Evolutionary conservation across 2,888 invertebrate species (phyloP), one percentile per base, ranked within the genome.

Genomic region (Agrochola lota): DNA sequence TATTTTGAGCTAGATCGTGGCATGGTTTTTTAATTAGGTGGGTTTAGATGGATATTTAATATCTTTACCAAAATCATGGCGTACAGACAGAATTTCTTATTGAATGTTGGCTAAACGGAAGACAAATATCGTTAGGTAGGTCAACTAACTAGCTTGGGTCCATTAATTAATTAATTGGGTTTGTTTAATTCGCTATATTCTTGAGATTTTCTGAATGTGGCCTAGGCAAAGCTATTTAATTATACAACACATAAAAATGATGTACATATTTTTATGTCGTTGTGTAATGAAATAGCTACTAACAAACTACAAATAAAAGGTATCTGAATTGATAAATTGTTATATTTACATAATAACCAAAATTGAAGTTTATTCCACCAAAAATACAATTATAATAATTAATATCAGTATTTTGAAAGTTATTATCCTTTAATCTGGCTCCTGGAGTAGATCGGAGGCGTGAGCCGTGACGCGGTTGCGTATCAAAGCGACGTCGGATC

Each of bases 401-500:
- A 86, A 78, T 82, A 77, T 68, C 70, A 70, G 76, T 80, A 76
- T 79, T 68, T 69, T 80, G 75, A 72, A 81, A 85, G 43, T 87
- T 72, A 80, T 87, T 73, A 87, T 84, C 84, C 64, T 81, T 84
- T 82, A 84, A 88, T 77, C 75, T 80, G n/a, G 71, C 78, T 81
- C 81, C 70, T 62, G 60, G 77, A 79, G 77, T 63, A 71, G 49
- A 59, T 68, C 69, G 80, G 73, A 80, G 82, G 80, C 85, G 85
- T 71, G 79, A 81, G 77, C 75, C 80, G 80, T 83, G 80, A 74
- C 84, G 88, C 83, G 82, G 86, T 85, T 72, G 85, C 90, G 89
- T 90, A 87, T 93, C 93, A 94, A 94, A 95, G 95, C 91, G 91
- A 91, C 92, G 90, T 84, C 90, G 92, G 91, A 91, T 93, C 90